A percentile compares a stretch with the other conserved stretches of the same genome.
Evolutionary conservation across 2,888 invertebrate genomes (phyloP).

Genomic region (Tiphia femorata): DNA sequence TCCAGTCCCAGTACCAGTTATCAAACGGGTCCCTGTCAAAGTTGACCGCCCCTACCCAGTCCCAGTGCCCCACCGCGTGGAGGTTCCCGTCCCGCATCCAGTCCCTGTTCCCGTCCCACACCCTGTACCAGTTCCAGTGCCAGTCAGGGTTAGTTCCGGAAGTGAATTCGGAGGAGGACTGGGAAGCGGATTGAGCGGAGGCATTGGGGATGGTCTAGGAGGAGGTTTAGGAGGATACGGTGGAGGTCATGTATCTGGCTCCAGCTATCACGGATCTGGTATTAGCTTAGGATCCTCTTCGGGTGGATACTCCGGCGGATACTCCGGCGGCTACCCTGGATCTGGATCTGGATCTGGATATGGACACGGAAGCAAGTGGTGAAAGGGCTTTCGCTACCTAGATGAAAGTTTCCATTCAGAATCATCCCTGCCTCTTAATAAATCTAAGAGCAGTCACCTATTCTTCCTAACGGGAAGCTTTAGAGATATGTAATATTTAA

Average conservation of each 20-base stretch:
- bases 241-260: no score
- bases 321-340: not conserved
- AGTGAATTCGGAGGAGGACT: constrained; percentile 17
- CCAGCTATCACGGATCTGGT: no score
- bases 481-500: no score
- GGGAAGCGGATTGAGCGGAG: not conserved
- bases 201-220: constrained; percentile 13
- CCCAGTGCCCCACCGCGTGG: constrained; percentile 36
- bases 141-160: no score
- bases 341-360: not conserved
- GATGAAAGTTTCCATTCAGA: no score
- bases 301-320: not conserved
- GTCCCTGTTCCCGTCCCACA: constrained; percentile 44
- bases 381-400: no score
- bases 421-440: no score
- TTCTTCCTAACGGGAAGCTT: no score
- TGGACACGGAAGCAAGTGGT: no score
- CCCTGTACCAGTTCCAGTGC: constrained; percentile 36
- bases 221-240: constrained; percentile 4
- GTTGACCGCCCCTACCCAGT: constrained; percentile 50
- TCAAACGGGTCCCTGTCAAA: constrained; percentile 46
- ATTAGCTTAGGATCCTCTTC: constrained; percentile 1
- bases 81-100: constrained; percentile 45
- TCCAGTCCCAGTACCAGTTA: constrained; percentile 45
- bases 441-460: no score